Base-by-base conservation (phyloP, 23 tunicate species). In the Styela clava region DNA sequence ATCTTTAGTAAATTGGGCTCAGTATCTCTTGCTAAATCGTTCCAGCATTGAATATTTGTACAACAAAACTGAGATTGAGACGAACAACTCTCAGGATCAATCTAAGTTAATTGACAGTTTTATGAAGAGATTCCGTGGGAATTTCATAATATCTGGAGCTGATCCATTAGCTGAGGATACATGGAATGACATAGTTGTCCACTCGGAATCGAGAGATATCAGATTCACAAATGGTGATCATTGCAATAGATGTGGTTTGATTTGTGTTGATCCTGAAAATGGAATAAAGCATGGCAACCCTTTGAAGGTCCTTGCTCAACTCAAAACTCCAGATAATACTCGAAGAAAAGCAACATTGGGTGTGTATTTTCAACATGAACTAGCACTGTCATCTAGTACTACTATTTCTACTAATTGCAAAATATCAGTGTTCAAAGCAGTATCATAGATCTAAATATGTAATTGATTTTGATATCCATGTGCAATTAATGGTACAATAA, bases 181-280 rank as follows among this genome's bases (percentile, higher is more conserved):
- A 12, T 92, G 91, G 91, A 23, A 35, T 2, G 68, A 62, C 21
- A 36, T 86, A n/a, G 27, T 52, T 3, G 21, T 86, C 35, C 27
- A 33, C 24, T 24, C 31, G 5, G 52, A 9, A 3, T 63, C 77
- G 0, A 34, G 74, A 18, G 63, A 61, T 21, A 16, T 21, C 31
- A 68, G 29, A 28, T 18, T 23, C 9, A 62, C 64, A 2, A 71
- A 71, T 16, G 64, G 29, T 25, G 97, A 90, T 19, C 44, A 85
- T 3, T 85, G 97, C 74, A 85, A 71, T 63, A 81, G 97, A 19
- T 91, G 97, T 78, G 86, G 89, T 74, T 77, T 86, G 87, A 74
- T 91, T 3, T 85, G 97, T 34, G 71, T 91, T 31, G 84, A 91
- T 63, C 85, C 69, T 9, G 24, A 37, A 12, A 82, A 89, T 32